A percentile compares a stretch with the other conserved stretches of the same genome.
These are phyloP conservation scores for Cordilura impudica DNA, from an alignment of 2,888 invertebrate species.

Conservation along the genomic window DNA sequence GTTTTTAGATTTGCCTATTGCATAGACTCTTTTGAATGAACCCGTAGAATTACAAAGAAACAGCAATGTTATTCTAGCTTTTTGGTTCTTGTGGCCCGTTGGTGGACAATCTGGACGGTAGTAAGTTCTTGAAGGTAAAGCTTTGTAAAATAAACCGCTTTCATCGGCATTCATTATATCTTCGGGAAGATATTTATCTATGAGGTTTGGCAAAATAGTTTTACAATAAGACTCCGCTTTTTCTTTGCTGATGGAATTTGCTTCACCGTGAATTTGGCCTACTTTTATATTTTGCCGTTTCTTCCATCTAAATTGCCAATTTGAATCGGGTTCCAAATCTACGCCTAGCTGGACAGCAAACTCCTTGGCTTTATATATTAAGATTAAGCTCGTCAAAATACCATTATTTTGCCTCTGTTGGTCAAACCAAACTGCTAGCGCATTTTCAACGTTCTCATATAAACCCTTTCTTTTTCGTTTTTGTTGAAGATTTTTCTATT, in stretches of 20 bases:
- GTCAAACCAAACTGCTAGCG: slow-evolving; percentile 43
- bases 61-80: slow-evolving; percentile 29
- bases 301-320: slow-evolving; percentile 45
- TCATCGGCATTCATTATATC: slow-evolving; percentile 60
- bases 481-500: not conserved
- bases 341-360: slow-evolving; percentile 16
- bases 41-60: slow-evolving; percentile 25
- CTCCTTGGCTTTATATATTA: slow-evolving; percentile 36
- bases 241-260: slow-evolving; percentile 6
- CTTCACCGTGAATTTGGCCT: slow-evolving; percentile 28
- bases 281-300: slow-evolving; percentile 43
- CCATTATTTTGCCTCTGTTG: slow-evolving; percentile 29
- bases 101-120: slow-evolving; percentile 20
- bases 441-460: slow-evolving; percentile 33
- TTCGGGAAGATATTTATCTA: slow-evolving; percentile 27
- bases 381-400: slow-evolving; percentile 6
- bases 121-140: slow-evolving; percentile 53
- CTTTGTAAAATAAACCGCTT: slow-evolving; percentile 54
- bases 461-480: slow-evolving; percentile 21
- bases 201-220: slow-evolving; percentile 5
- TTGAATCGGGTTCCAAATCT: no score
- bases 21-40: slow-evolving; percentile 30
- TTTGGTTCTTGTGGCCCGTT: slow-evolving; percentile 31
- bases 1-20: slow-evolving; percentile 16
- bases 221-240: not conserved